Evolutionary conservation across 2,113 vertebrate genomes (phyloP).

Genomic region (Tragelaphus strepsiceros): DNA sequence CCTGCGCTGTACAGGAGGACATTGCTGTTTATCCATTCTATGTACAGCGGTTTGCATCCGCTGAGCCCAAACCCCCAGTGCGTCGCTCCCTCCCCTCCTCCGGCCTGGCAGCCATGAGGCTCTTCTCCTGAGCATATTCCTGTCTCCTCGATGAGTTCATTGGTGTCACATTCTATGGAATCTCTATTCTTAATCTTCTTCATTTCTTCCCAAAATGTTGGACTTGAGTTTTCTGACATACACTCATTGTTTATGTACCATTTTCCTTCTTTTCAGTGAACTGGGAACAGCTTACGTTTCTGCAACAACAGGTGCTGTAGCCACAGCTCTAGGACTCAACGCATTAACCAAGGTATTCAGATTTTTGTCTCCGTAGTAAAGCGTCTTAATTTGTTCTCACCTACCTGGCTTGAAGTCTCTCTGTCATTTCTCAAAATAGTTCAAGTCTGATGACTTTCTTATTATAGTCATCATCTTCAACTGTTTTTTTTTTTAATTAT

Average conservation of each 20-base stretch:
- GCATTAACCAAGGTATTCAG: conserved; percentile 92
- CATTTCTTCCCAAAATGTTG: background rate
- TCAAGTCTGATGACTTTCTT: background rate
- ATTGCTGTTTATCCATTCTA: too few species aligned
- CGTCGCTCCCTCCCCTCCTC: rapidly evolving
- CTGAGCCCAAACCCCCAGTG: rapidly evolving
- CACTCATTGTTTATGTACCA: rapidly evolving
- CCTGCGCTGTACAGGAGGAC: background rate
- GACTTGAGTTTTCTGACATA: rapidly evolving
- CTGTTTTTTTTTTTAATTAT: background rate
- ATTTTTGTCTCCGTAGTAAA: background rate
- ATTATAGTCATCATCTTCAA: background rate
- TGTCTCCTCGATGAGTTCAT: background rate
- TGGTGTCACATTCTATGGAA: background rate
- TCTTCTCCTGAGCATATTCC: background rate
- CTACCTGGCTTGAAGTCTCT: background rate
- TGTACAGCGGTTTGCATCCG: rapidly evolving
- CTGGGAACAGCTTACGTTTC: conserved; percentile 96
- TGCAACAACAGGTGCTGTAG: conserved; percentile 95
- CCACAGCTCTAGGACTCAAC: conserved; percentile 96
- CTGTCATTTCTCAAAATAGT: background rate
- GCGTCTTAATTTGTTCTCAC: background rate
- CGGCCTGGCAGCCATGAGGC: background rate
- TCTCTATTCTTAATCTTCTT: background rate
- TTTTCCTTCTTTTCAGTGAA: conserved; percentile 86